phyloP scores from a whole-genome alignment of 2,888 invertebrate species.

The Trilocha varians region DNA sequence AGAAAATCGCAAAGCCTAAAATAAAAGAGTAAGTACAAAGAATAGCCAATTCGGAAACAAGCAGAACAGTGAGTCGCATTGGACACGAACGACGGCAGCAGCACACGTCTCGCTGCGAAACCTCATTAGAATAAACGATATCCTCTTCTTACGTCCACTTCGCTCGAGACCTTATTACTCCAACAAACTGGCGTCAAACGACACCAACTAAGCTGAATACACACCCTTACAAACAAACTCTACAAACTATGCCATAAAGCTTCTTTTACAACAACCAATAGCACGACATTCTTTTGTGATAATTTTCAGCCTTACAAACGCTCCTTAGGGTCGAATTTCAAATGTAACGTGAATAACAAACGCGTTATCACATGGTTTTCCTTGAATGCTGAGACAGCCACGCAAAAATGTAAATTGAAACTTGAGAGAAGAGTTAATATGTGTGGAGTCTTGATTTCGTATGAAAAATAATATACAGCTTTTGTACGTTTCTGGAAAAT shows the following conservation, averaged over 20 bases:
- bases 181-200: conserved; percentile 70
- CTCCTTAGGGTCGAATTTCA: conserved; percentile 35
- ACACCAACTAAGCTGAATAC: conserved; percentile 29
- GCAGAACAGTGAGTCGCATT: background rate
- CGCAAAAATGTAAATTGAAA: conserved; percentile 63
- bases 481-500: background rate
- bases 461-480: background rate
- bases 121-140: conserved; percentile 74
- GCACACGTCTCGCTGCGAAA: conserved; percentile 21
- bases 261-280: conserved; percentile 22
- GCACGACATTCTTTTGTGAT: conserved; percentile 14
- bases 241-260: conserved; percentile 25
- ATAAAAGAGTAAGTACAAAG: background rate
- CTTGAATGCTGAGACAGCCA: conserved; percentile 58
- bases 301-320: conserved; percentile 32
- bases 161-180: conserved; percentile 67
- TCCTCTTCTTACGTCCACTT: conserved; percentile 71
- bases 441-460: background rate
- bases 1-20: background rate
- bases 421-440: conserved; percentile 29
- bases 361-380: conserved; percentile 45
- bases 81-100: background rate
- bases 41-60: background rate
- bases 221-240: conserved; percentile 22
- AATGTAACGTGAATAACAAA: conserved; percentile 38